These are phyloP conservation scores for Drosophila demipolita DNA, from an alignment of 2,888 invertebrate species.

Conservation along the genomic window DNA sequence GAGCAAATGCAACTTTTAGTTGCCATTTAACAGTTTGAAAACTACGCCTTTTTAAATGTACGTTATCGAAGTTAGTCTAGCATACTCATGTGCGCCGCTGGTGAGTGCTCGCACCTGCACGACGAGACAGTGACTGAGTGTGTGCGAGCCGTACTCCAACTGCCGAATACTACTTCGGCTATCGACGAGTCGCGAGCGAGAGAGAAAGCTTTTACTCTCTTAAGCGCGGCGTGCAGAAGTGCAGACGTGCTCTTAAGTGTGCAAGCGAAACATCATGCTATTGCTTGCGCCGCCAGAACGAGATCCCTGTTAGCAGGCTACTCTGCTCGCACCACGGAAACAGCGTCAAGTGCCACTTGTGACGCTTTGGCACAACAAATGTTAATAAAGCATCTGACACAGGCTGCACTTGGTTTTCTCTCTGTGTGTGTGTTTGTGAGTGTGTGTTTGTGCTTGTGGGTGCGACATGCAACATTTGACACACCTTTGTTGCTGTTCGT, in stretches of 20 bases:
- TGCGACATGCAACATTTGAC: slow-evolving; percentile 66
- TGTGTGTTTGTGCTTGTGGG: slow-evolving; percentile 31
- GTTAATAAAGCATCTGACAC: slow-evolving; percentile 61
- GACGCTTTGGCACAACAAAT: slow-evolving; percentile 63
- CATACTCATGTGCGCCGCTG: slow-evolving; percentile 30
- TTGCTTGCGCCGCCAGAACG: slow-evolving; percentile 73
- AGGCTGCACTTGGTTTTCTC: slow-evolving; percentile 27
- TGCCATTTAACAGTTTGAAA: slow-evolving; percentile 27
- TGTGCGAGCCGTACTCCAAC: slow-evolving; percentile 17
- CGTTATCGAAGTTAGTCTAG: slow-evolving; percentile 8
- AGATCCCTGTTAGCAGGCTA: slow-evolving; percentile 26
- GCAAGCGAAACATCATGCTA: slow-evolving; percentile 47
- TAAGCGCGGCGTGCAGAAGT: slow-evolving; percentile 18
- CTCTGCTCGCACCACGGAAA: slow-evolving; percentile 59
- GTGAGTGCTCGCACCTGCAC: slow-evolving; percentile 27
- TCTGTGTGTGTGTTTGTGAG: slow-evolving; percentile 14
- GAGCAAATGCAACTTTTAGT: slow-evolving; percentile 26
- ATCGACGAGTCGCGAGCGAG: neutral
- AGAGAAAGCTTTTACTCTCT: slow-evolving; percentile 67
- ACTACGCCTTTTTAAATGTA: slow-evolving; percentile 14
- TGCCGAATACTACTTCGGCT: slow-evolving; percentile 30
- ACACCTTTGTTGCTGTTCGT: slow-evolving; percentile 10
- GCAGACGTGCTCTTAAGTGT: slow-evolving; percentile 63
- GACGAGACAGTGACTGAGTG: slow-evolving; percentile 41
- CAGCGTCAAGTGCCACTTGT: slow-evolving; percentile 64